A percentile compares a stretch with the other conserved stretches of the same genome.
Evolutionary conservation across 53 echinoderm and acorn worm species (phyloP).

Genomic region (Echinometra lucunter): DNA sequence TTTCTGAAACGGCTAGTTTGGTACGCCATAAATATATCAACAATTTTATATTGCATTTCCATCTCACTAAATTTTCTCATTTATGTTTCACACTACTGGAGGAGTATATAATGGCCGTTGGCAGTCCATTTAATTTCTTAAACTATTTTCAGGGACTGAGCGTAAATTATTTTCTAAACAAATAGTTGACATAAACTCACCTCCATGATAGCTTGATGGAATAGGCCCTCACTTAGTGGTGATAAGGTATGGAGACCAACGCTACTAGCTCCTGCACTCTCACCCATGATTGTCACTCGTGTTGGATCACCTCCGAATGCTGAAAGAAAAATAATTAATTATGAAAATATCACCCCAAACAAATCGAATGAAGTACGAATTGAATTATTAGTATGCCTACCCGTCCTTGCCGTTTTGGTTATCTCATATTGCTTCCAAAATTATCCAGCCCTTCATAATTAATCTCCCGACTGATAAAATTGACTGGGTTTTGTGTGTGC

Average conservation of each 20-base stretch:
- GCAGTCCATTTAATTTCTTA: too few species aligned
- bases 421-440: background rate
- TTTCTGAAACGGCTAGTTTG: too few species aligned
- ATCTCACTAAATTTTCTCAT: too few species aligned
- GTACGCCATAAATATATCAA: too few species aligned
- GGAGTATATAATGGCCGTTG: too few species aligned
- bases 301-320: constrained; percentile 61
- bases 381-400: too few species aligned
- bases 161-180: background rate
- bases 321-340: background rate
- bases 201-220: constrained; percentile 62
- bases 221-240: constrained; percentile 50
- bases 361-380: too few species aligned
- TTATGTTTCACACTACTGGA: too few species aligned
- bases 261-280: constrained; percentile 63
- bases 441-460: background rate
- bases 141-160: background rate
- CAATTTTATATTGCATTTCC: too few species aligned
- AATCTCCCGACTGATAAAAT: background rate
- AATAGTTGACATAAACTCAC: background rate
- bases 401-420: too few species aligned
- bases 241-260: constrained; percentile 60
- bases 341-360: too few species aligned
- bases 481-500: too few species aligned
- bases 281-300: constrained; percentile 53